phyloP scores from a whole-genome alignment of 1,140 invertebrate genomes.

The Formica exsecta region DNA sequence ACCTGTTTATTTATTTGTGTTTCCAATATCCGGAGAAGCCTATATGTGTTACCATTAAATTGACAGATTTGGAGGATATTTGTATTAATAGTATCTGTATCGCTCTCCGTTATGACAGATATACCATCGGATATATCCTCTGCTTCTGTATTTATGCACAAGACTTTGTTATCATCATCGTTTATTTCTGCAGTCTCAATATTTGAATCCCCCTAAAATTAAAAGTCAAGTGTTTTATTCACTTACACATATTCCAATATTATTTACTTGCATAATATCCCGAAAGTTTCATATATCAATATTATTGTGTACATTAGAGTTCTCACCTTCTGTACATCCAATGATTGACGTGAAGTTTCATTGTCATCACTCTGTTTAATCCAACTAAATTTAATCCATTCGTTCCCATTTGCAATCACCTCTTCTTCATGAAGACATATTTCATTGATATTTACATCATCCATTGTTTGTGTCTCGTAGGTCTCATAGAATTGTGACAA shows the following conservation, averaged over 20 bases:
- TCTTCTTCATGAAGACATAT: constrained; percentile 1
- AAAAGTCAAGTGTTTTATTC: neutral
- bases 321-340: neutral
- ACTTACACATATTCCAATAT: neutral
- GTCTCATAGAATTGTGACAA: neutral
- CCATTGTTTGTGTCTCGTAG: neutral
- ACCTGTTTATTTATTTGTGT: neutral
- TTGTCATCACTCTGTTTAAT: neutral
- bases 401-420: neutral
- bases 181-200: neutral
- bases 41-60: neutral
- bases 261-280: neutral
- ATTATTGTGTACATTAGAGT: neutral
- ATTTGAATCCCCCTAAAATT: constrained; percentile 5
- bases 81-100: constrained; percentile 1
- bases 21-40: neutral
- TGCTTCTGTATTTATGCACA: neutral
- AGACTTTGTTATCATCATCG: neutral
- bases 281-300: neutral
- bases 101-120: constrained; percentile 38
- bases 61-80: neutral
- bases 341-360: neutral
- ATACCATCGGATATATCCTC: constrained; percentile 32
- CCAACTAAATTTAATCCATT: constrained; percentile 22
- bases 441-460: constrained; percentile 36